Evolutionary conservation across 2,888 invertebrate genomes (phyloP).

Genomic region (Axea sp.): DNA sequence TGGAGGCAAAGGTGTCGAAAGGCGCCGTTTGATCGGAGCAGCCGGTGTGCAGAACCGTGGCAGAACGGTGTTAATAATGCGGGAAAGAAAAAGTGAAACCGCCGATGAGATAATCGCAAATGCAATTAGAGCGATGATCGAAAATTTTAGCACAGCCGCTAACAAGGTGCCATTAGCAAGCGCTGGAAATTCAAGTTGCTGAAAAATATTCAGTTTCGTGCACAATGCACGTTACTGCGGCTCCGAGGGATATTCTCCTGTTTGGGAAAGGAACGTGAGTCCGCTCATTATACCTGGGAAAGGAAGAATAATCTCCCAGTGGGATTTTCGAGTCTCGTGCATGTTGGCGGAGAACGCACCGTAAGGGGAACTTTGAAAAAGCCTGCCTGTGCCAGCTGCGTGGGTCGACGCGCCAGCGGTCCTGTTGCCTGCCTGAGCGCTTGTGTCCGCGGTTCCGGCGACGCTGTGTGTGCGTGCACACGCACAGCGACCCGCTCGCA

Average conservation of each 20-base stretch:
- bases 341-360: conserved; percentile 48
- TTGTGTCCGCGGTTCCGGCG: conserved; percentile 47
- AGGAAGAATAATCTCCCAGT: conserved; percentile 74
- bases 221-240: conserved; percentile 21
- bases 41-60: no score
- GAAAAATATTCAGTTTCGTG: no score
- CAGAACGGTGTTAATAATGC: no score
- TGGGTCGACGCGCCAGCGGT: conserved; percentile 57
- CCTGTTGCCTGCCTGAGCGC: conserved; percentile 20
- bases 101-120: no score
- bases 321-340: conserved; percentile 72
- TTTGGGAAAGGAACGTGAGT: conserved; percentile 57
- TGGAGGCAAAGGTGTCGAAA: no score
- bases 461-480: conserved; percentile 13
- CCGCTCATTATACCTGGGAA: conserved; percentile 63
- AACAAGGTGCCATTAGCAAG: no score
- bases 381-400: conserved; percentile 62
- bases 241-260: conserved; percentile 55
- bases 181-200: no score
- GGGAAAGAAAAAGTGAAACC: no score
- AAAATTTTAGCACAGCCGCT: no score
- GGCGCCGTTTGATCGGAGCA: no score
- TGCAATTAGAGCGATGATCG: no score
- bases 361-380: conserved; percentile 64
- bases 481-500: conserved; percentile 21